Conservation (phyloP, 2,888 invertebrate species). For the Eupithecia subumbrata region DNA sequence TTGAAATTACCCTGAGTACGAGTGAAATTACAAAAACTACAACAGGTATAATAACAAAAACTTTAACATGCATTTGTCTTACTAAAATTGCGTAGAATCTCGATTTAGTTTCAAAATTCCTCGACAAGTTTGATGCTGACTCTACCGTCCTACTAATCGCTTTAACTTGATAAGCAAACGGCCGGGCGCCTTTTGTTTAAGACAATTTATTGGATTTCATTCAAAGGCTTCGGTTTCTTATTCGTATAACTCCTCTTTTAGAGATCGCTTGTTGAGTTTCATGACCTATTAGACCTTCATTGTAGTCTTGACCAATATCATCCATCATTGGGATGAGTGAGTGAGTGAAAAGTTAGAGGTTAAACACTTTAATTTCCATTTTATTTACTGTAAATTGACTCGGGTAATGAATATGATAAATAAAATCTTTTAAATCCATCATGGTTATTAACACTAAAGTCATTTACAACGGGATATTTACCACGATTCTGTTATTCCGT, state of each 20-base stretch:
- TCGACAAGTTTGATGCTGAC: not conserved
- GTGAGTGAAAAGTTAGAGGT: not conserved
- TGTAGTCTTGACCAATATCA: not conserved
- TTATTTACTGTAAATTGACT: not conserved
- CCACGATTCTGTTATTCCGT: too few species aligned
- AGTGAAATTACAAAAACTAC: too few species aligned
- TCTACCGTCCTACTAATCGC: conserved; percentile 24
- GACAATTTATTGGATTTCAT: conserved; percentile 31
- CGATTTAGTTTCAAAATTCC: not conserved
- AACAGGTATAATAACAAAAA: too few species aligned
- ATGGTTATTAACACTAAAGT: too few species aligned
- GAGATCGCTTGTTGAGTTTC: not conserved
- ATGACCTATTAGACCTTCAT: not conserved
- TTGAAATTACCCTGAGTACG: too few species aligned
- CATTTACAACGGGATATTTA: too few species aligned
- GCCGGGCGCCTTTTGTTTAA: conserved; percentile 24
- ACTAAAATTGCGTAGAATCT: too few species aligned
- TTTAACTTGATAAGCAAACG: conserved; percentile 30
- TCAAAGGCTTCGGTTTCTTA: conserved; percentile 20
- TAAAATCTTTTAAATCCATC: too few species aligned
- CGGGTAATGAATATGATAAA: too few species aligned
- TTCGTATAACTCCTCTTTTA: not conserved
- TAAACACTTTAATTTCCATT: not conserved
- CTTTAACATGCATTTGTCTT: too few species aligned
- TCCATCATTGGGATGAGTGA: not conserved